Percentiles rank a stretch among this genome's conserved stretches.
Conservation (phyloP, 2,888 invertebrate genomes). For the Tineola bisselliella region DNA sequence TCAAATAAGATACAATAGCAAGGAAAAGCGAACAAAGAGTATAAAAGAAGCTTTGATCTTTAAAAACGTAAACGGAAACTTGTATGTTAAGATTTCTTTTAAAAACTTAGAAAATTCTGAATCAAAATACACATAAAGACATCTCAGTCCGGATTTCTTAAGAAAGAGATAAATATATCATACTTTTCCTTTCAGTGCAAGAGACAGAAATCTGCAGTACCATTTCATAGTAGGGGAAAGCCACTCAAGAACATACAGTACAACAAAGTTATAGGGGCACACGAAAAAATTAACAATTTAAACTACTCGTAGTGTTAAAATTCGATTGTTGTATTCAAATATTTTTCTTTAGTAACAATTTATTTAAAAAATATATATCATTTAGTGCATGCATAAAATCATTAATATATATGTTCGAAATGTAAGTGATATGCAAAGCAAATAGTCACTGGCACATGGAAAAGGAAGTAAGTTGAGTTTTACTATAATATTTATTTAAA, state of each 20-base stretch:
- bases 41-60: background rate
- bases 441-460: too few species aligned
- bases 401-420: too few species aligned
- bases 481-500: too few species aligned
- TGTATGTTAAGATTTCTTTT: background rate
- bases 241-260: background rate
- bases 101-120: background rate
- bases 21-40: background rate
- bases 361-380: too few species aligned
- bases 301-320: too few species aligned
- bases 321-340: too few species aligned
- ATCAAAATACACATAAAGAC: background rate
- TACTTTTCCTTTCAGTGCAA: background rate
- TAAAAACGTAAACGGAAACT: background rate
- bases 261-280: background rate
- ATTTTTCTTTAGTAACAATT: too few species aligned
- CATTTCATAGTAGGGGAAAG: background rate
- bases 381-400: too few species aligned
- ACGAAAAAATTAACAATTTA: too few species aligned
- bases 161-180: background rate
- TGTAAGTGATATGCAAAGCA: too few species aligned
- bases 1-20: background rate
- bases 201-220: background rate
- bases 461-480: too few species aligned
- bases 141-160: background rate